A percentile compares a stretch with the other conserved stretches of the same genome.
phyloP scores from a whole-genome alignment of 2,888 invertebrate species.

The Aricia artaxerxes region DNA sequence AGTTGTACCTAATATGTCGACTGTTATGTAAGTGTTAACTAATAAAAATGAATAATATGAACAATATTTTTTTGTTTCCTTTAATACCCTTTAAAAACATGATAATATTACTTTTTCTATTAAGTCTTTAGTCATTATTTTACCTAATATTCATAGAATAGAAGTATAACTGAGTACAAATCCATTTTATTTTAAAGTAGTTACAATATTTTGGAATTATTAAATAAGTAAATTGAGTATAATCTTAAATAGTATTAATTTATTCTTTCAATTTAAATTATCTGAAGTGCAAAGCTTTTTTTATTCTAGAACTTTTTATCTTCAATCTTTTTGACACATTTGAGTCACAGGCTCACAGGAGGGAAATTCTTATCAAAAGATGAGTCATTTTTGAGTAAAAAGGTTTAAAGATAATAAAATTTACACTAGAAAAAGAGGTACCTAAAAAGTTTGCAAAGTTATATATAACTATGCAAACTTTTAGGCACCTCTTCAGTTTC shows the following conservation, averaged over 20 bases:
- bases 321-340: not conserved
- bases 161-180: not conserved
- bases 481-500: too few species aligned
- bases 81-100: not conserved
- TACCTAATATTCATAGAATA: too few species aligned
- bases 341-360: not conserved
- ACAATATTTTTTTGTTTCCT: slow-evolving; percentile 11
- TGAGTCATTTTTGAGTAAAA: not conserved
- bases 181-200: not conserved
- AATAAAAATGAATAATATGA: slow-evolving; percentile 27
- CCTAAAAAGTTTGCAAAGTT: not conserved
- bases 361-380: not conserved
- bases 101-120: not conserved
- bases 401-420: not conserved
- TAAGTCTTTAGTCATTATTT: not conserved
- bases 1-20: slow-evolving; percentile 56
- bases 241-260: not conserved
- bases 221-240: not conserved
- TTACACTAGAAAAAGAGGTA: not conserved
- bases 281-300: not conserved
- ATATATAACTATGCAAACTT: not conserved
- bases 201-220: not conserved
- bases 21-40: slow-evolving; percentile 52
- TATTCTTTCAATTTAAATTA: not conserved
- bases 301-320: not conserved